phyloP scores from a whole-genome alignment of 1,140 invertebrate genomes.

The Papilio polytes region DNA sequence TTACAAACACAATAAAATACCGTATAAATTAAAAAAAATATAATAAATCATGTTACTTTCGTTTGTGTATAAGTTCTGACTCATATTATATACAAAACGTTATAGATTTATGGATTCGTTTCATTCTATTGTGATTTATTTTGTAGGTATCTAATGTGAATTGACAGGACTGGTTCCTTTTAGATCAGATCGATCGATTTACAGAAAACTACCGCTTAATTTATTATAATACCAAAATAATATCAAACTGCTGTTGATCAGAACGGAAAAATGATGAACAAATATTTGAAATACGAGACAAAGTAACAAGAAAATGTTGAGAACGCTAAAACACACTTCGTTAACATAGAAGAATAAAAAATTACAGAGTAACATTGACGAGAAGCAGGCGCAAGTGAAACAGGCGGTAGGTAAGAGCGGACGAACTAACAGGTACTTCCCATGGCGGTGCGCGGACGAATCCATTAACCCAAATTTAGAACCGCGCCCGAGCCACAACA shows the following conservation, averaged over 20 bases:
- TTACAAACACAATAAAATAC: background rate
- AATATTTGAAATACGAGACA: background rate
- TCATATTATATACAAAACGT: background rate
- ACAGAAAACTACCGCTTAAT: background rate
- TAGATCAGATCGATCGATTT: background rate
- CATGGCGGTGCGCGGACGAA: slow-evolving; percentile 76
- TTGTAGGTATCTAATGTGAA: background rate
- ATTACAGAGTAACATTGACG: slow-evolving; percentile 29
- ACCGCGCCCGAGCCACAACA: slow-evolving; percentile 72
- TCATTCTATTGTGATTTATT: background rate
- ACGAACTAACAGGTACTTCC: slow-evolving; percentile 80
- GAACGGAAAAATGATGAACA: background rate
- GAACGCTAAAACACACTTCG: background rate
- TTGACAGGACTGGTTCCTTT: background rate
- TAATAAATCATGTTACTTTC: slow-evolving; percentile 1
- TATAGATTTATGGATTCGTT: background rate
- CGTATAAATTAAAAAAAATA: background rate
- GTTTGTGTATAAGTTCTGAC: background rate
- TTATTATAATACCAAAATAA: background rate
- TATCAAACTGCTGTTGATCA: too few species aligned
- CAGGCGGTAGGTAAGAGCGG: slow-evolving; percentile 54
- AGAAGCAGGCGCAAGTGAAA: slow-evolving; percentile 39
- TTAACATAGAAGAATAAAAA: slow-evolving; percentile 21
- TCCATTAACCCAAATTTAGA: slow-evolving; percentile 83
- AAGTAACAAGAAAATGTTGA: background rate